phyloP scores from a whole-genome alignment of 2,888 invertebrate genomes.

The Lochmaea capreae region DNA sequence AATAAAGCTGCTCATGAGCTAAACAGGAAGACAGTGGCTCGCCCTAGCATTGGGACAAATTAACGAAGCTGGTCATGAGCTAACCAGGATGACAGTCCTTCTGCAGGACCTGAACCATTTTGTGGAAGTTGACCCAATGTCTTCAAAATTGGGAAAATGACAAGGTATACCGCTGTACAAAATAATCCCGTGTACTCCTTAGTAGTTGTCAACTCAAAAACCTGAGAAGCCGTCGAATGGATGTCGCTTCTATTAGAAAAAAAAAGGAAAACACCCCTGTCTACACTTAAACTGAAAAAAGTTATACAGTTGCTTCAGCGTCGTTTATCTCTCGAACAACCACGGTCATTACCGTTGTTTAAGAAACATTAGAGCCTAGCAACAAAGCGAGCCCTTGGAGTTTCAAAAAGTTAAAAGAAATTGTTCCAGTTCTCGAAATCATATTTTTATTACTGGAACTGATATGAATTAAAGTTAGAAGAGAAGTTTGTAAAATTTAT shows the following conservation, averaged over 20 bases:
- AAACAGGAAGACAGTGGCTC: too few species aligned
- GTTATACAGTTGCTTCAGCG: neutral
- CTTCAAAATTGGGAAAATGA: too few species aligned
- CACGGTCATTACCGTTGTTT: neutral
- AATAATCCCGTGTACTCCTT: too few species aligned
- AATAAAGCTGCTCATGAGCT: too few species aligned
- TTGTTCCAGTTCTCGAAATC: conserved; percentile 30
- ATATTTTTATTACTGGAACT: conserved; percentile 39
- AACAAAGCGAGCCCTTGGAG: neutral
- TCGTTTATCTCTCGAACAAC: neutral
- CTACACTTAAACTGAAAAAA: neutral
- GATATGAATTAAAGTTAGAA: conserved; percentile 45
- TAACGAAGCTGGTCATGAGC: too few species aligned
- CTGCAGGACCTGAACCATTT: too few species aligned
- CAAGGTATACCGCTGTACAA: too few species aligned
- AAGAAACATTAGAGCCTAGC: neutral
- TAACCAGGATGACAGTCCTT: too few species aligned
- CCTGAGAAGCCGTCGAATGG: too few species aligned
- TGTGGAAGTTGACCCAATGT: too few species aligned
- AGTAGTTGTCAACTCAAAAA: too few species aligned
- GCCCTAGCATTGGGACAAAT: too few species aligned
- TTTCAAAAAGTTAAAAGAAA: conserved; percentile 18
- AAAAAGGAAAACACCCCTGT: neutral
- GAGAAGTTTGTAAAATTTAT: conserved; percentile 51
- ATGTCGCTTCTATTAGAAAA: neutral